Evolutionary conservation across 2,113 vertebrate genomes (phyloP), one percentile per base, ranked within the genome.

Genomic region (Varanus salvator): DNA sequence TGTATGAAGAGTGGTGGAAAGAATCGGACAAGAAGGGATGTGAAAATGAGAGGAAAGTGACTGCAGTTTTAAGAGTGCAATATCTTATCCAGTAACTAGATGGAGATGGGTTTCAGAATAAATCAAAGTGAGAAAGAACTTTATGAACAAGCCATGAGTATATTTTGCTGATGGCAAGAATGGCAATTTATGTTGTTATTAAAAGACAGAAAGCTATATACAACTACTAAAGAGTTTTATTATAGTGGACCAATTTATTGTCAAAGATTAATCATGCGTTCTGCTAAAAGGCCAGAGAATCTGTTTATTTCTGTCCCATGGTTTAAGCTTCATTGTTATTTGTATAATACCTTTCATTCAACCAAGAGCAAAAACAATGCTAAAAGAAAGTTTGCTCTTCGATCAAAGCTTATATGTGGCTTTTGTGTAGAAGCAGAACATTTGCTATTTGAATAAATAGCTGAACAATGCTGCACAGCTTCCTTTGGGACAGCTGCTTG

Each of bases 401-500:
- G 38, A 50, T 48, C n/a, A 92, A 90, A 89, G 1, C 87, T 68
- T 74, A 90, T 74, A 1, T 84, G 66, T 85, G 15, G 7, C 38
- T 21, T 82, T 75, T 66, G 85, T 87, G 38, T 68, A 92, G 89
- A 84, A 91, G 31, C 48, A 60, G 87, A 88, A 7, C 0, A 31
- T 44, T 57, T 76, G 52, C n/a, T 60, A 17, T 38, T 50, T 57
- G 23, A 76, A 86, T 44, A 86, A 86, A 86, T 3, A 74, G 27
- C 81, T 88, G 68, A 88, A 48, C 80, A 83, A 25, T 64, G 38
- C 69, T 27, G 74, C 34, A 72, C 21, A 78, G 80, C 84, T 27
- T 29, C 0, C 44, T 72, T 90, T 34, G 71, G 90, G 52, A 44
- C 48, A 74, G 84, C 72, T 76, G n/a, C 21, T 75, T 48, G 85